Evolutionary conservation across 2,888 invertebrate species (phyloP).

Genomic region (Morpho helenor): DNA sequence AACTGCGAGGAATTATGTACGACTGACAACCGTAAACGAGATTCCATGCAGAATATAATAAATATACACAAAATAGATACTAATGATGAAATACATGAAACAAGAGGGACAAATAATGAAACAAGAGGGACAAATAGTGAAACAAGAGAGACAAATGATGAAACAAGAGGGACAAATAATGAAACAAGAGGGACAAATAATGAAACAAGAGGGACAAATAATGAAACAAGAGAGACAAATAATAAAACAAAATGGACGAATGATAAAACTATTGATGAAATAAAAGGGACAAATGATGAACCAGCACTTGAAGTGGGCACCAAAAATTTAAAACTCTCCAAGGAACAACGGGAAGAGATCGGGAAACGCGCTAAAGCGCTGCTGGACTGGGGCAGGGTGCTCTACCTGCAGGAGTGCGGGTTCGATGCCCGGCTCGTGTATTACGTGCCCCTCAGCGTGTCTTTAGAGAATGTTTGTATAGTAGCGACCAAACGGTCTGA

Average conservation of each 20-base stretch:
- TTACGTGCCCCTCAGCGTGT: constrained; percentile 82
- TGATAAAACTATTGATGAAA: too few species aligned
- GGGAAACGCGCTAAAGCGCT: constrained; percentile 88
- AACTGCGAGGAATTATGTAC: not conserved
- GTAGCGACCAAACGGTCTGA: constrained; percentile 67
- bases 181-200: not conserved
- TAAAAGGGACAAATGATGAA: too few species aligned
- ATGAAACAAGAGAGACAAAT: too few species aligned
- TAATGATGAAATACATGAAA: too few species aligned
- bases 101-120: too few species aligned
- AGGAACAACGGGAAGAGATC: constrained; percentile 46
- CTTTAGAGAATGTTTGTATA: constrained; percentile 89
- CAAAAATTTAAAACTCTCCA: constrained; percentile 8
- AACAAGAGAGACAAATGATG: too few species aligned
- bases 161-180: too few species aligned
- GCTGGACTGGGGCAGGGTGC: constrained; percentile 86
- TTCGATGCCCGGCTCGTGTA: constrained; percentile 81
- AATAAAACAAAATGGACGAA: too few species aligned
- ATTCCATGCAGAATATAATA: not conserved
- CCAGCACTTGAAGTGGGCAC: constrained; percentile 3
- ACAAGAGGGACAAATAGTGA: too few species aligned
- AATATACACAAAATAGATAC: too few species aligned
- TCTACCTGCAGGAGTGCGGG: constrained; percentile 78
- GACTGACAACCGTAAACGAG: not conserved
- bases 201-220: not conserved